Percentiles rank a stretch among this genome's conserved stretches.
phyloP scores from a whole-genome alignment of 2,797 vertebrate species.

The Chrysolophus pictus region DNA sequence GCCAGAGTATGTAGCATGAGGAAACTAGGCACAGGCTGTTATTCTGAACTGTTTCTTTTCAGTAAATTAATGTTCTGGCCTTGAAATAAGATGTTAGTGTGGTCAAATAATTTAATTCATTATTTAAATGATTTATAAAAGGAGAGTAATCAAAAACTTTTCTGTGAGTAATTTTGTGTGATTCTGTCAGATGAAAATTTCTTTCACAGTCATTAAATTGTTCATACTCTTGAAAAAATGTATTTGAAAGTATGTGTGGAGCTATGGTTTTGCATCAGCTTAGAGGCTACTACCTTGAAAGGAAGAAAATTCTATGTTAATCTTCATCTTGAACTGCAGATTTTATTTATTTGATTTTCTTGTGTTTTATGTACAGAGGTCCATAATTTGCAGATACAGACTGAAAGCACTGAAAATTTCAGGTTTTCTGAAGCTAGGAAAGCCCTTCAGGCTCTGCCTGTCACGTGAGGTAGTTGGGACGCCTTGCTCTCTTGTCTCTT shows the following conservation, averaged over 20 bases:
- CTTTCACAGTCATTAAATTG: neutral
- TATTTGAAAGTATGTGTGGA: rapidly evolving
- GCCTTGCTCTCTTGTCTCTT: rapidly evolving
- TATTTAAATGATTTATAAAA: neutral
- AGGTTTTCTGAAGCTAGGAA: neutral
- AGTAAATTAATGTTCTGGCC: constrained; percentile 16
- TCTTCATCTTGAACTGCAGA: neutral
- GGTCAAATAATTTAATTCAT: neutral
- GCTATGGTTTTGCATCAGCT: neutral
- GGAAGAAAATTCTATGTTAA: neutral
- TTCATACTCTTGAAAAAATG: neutral
- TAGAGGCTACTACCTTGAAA: neutral
- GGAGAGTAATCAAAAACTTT: neutral
- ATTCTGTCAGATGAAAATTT: neutral
- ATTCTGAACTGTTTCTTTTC: neutral
- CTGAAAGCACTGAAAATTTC: neutral
- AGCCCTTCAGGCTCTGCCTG: neutral
- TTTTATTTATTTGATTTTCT: neutral
- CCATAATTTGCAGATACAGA: neutral
- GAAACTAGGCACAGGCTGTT: constrained; percentile 32
- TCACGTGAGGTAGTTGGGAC: neutral
- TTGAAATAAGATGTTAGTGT: constrained; percentile 24
- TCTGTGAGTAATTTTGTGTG: neutral
- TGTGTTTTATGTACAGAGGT: neutral
- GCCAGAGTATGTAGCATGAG: constrained; percentile 36